Percentiles rank a stretch among this genome's conserved stretches.
These are phyloP conservation scores for Drosophila kuntzei DNA, from an alignment of 2,888 invertebrate species.

Conservation along the genomic window DNA sequence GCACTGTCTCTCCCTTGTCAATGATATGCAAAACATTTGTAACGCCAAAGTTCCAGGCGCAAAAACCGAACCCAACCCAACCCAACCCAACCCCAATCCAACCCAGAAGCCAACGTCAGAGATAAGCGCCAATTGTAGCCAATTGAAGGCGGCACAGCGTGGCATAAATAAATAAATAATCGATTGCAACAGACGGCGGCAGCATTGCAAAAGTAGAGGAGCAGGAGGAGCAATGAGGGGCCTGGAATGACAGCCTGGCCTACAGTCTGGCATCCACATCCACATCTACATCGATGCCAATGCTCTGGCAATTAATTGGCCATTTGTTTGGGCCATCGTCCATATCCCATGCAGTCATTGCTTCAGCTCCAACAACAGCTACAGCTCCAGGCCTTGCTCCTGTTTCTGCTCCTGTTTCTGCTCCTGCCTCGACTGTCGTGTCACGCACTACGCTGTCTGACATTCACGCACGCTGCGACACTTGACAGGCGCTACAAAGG, in stretches of 20 bases:
- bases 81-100: not conserved
- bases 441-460: conserved; percentile 54
- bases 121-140: conserved; percentile 78
- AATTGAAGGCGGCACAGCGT: conserved; percentile 72
- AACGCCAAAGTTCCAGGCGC: conserved; percentile 30
- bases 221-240: not conserved
- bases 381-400: not conserved
- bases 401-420: not conserved
- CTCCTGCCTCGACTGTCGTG: conserved; percentile 15
- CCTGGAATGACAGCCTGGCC: conserved; percentile 35
- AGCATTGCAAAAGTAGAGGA: not conserved
- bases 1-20: conserved; percentile 45
- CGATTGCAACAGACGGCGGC: conserved; percentile 55
- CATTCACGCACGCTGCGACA: conserved; percentile 53
- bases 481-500: conserved; percentile 66
- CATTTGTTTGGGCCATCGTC: conserved; percentile 65
- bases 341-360: conserved; percentile 12
- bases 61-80: not conserved
- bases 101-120: conserved; percentile 32
- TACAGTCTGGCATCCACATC: conserved; percentile 8
- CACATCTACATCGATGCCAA: conserved; percentile 11
- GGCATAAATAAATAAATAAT: conserved; percentile 80
- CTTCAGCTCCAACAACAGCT: not conserved
- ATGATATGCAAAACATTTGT: conserved; percentile 75
- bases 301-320: conserved; percentile 73